Percentiles rank a stretch among this genome's conserved stretches.
Evolutionary conservation across 2,888 invertebrate genomes (phyloP).

Genomic region (Heteromurus nitidus): DNA sequence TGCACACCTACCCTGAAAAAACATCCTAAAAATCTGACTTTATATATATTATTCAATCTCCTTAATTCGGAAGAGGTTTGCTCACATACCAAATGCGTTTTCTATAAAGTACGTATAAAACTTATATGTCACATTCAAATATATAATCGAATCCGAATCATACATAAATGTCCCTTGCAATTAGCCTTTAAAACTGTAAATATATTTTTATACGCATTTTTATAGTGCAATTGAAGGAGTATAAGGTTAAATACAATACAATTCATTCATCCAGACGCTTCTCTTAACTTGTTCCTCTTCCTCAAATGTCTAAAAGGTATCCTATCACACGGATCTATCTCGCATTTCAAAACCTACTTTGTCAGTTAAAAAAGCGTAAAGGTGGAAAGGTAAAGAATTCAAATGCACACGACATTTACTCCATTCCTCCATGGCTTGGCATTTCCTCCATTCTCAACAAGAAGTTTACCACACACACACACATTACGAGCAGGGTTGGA

Average conservation of each 20-base stretch:
- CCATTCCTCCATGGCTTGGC: neutral
- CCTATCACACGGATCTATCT: constrained; percentile 16
- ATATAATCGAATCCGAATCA: too few relatives aligned
- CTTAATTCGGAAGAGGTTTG: too few relatives aligned
- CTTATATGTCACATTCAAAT: too few relatives aligned
- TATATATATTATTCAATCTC: too few relatives aligned
- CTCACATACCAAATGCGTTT: neutral
- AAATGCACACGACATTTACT: neutral
- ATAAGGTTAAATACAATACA: neutral
- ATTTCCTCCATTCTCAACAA: too few relatives aligned
- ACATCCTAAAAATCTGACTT: too few relatives aligned
- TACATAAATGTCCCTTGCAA: too few relatives aligned
- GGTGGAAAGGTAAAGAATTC: neutral
- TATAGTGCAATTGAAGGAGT: neutral
- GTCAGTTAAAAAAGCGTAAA: constrained; percentile 3
- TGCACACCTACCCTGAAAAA: too few relatives aligned
- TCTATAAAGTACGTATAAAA: neutral
- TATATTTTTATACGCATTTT: too few relatives aligned
- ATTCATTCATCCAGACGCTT: too few relatives aligned
- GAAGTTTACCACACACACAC: constrained; percentile 7
- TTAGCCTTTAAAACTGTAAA: too few relatives aligned
- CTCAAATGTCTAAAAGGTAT: constrained; percentile 16
- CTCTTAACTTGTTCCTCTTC: neutral
- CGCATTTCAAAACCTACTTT: constrained; percentile 11
- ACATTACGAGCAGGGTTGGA: neutral